These are phyloP conservation scores for Sinonovacula constricta DNA, from an alignment of 1,140 invertebrate genomes.

Conservation along the genomic window DNA sequence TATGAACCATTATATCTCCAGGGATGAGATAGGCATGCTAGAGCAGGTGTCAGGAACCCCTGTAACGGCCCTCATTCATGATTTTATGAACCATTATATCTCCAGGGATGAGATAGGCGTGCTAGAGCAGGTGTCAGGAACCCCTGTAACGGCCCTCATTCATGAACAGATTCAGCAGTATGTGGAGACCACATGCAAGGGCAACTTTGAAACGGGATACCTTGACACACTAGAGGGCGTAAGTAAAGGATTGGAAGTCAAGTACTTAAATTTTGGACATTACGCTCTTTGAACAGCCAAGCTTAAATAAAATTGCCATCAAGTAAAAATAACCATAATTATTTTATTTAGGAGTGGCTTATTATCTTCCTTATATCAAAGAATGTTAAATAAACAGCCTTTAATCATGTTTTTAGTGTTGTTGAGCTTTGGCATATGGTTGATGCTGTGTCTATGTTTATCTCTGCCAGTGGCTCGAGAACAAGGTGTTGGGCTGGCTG, in stretches of 20 bases:
- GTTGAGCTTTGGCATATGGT: no score
- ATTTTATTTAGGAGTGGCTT: no score
- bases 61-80: conserved; percentile 88
- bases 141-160: conserved; percentile 89
- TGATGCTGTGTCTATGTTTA: no score
- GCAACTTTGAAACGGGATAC: conserved; percentile 90
- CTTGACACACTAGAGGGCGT: conserved; percentile 86
- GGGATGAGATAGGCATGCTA: conserved; percentile 85
- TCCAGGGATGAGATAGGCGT: conserved; percentile 85
- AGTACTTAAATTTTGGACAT: no score
- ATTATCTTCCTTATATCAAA: no score
- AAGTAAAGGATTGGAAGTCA: no score
- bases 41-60: conserved; percentile 89
- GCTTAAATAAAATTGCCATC: no score
- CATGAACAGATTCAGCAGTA: conserved; percentile 89
- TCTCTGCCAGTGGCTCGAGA: conserved; percentile 86
- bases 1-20: conserved; percentile 87
- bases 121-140: conserved; percentile 88
- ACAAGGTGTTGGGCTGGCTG: conserved; percentile 90
- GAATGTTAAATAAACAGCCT: no score
- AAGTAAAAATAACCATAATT: no score
- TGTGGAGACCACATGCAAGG: conserved; percentile 88
- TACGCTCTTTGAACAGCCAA: no score
- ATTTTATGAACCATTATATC: conserved; percentile 88
- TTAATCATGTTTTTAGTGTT: no score